Percentiles rank a stretch among this genome's conserved stretches.
phyloP scores from a whole-genome alignment of 2,797 vertebrate genomes.

The Rachycentron canadum region DNA sequence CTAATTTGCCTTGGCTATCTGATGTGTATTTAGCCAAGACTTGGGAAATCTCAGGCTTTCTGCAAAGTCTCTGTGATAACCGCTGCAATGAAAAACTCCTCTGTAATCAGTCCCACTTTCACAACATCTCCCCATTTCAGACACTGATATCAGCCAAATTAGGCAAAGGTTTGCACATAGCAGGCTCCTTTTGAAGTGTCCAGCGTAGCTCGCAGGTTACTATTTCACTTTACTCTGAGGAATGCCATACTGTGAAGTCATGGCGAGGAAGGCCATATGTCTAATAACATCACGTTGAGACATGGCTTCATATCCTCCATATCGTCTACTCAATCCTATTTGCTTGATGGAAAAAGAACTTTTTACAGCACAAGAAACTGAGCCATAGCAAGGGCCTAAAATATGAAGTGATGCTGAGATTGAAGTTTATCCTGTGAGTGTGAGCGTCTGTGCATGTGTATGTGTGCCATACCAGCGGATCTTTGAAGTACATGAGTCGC shows the following conservation, averaged over 20 bases:
- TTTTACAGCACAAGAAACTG: not conserved
- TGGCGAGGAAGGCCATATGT: not conserved
- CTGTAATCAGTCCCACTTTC: constrained; percentile 23
- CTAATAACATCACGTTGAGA: not conserved
- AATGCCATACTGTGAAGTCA: not conserved
- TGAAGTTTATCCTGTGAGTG: not conserved
- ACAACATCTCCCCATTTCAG: not conserved
- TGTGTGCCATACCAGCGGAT: constrained; percentile 88
- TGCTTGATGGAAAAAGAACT: constrained; percentile 8
- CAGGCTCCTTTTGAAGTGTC: not conserved
- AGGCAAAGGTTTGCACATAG: not conserved
- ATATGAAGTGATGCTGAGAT: not conserved
- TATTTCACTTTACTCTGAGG: not conserved
- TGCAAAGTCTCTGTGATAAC: constrained; percentile 1
- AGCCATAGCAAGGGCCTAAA: not conserved
- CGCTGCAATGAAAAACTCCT: constrained; percentile 4
- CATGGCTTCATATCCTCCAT: constrained; percentile 29
- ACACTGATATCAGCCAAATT: not conserved
- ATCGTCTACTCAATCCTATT: constrained; percentile 24
- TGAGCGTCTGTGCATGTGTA: constrained; percentile 2
- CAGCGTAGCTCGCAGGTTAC: not conserved
- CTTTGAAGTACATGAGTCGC: constrained; percentile 94
- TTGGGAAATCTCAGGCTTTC: constrained; percentile 28
- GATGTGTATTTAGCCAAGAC: constrained; percentile 23
- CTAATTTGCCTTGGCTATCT: constrained; percentile 27